A percentile compares a stretch with the other conserved stretches of the same genome.
Evolutionary conservation across 2,113 vertebrate species (phyloP).

Genomic region (Cyanoramphus novaezelandiae): DNA sequence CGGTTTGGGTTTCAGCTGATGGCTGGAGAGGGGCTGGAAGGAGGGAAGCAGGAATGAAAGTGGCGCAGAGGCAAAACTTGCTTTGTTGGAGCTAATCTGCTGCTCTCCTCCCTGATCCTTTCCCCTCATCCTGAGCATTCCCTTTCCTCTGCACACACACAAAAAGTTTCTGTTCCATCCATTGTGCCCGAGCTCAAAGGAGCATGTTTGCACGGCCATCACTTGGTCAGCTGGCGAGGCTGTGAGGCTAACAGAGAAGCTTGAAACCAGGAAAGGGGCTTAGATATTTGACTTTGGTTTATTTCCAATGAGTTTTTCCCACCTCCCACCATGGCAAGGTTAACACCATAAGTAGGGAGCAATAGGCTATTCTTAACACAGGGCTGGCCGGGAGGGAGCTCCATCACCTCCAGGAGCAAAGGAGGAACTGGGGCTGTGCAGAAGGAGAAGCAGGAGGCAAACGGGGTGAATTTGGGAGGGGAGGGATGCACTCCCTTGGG

Average conservation of each 20-base stretch:
- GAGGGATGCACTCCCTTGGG: neutral
- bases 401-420: neutral
- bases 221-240: neutral
- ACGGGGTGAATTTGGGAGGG: neutral
- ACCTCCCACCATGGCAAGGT: neutral
- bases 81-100: neutral
- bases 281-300: neutral
- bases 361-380: neutral
- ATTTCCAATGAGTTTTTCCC: neutral
- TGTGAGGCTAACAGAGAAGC: neutral
- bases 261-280: neutral
- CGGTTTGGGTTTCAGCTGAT: neutral
- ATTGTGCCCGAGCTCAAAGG: rapidly evolving
- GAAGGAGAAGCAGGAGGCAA: neutral
- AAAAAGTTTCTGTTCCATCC: neutral
- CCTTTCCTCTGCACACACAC: neutral
- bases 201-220: rapidly evolving
- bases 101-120: neutral
- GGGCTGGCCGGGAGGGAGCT: neutral
- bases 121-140: neutral
- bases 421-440: rapidly evolving
- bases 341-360: neutral
- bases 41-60: neutral
- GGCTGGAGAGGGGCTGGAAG: neutral
- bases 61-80: rapidly evolving